Evolutionary conservation across 2,113 vertebrate species (phyloP).

Genomic region (Pampusana beccarii): DNA sequence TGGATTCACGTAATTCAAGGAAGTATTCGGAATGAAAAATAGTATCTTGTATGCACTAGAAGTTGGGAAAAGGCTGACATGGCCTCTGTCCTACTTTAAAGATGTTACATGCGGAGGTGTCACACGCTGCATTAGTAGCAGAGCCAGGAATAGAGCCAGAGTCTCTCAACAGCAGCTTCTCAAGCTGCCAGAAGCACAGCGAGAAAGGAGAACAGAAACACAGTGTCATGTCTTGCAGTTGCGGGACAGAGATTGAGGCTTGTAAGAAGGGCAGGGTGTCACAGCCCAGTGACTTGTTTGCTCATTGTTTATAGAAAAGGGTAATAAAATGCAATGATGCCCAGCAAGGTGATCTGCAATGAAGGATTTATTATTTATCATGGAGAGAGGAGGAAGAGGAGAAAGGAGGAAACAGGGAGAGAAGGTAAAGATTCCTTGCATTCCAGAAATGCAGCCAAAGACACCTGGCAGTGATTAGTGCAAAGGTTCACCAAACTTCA

Average conservation of each 20-base stretch:
- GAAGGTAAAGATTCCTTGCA: conserved; percentile 81
- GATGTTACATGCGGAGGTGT: background rate
- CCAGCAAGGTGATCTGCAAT: conserved; percentile 67
- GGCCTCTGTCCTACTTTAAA: background rate
- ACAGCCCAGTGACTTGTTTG: background rate
- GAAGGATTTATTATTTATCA: conserved; percentile 74
- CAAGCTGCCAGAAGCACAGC: background rate
- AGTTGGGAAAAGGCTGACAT: background rate
- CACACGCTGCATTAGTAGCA: background rate
- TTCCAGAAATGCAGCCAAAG: conserved; percentile 74
- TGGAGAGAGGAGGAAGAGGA: background rate
- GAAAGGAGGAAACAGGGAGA: conserved; percentile 38
- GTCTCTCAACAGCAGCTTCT: background rate
- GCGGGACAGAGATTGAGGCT: background rate
- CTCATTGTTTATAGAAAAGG: background rate
- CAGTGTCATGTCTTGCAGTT: fast-evolving
- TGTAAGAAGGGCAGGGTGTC: background rate
- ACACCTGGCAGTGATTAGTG: conserved; percentile 91
- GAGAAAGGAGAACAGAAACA: background rate
- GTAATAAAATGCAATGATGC: conserved; percentile 30
- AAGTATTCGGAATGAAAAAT: background rate
- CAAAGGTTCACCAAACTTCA: conserved; percentile 84
- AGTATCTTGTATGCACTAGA: background rate
- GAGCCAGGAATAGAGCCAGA: background rate
- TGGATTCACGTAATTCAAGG: background rate